Evolutionary conservation across 2,888 invertebrate genomes (phyloP), one percentile per base, ranked within the genome.

Genomic region (Congeria kusceri): DNA sequence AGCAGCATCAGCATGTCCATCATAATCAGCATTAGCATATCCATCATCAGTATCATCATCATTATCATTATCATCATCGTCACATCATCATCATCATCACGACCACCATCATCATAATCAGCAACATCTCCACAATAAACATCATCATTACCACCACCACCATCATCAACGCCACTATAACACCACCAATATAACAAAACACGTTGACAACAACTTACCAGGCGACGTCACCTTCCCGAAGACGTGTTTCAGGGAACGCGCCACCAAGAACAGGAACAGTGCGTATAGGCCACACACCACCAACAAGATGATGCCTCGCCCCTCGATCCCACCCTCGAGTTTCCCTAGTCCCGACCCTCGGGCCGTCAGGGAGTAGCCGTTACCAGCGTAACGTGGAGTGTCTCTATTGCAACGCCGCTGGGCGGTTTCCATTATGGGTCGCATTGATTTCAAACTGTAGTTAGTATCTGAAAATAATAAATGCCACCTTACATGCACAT

Each of bases 221-320:
- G 76, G 58, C 13, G 65, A 13, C 29, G 39, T 57, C 0, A 70
- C 7, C 25, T 29, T 70, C 44, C 62, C 62, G 11, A 39, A 47
- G 4, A 25, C 39, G 28, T 57, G 56, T 20, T 56, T 56, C 25
- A 62, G 23, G n/a, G 62, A n/a, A 20, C 70, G 62, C 23, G 70
- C 77, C n/a, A 59, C 49, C 5, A 72, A n/a, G 57, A 77, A 77
- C 77, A 77, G 63, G 53, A 67, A 64, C n/a, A 77, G 20, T 9
- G 77, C 77, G 44, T 77, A 77, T 18, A 77, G 27, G 15, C 72
- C 77, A 23, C 77, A 77, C 1, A 77, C 39, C 20, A 72, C 25
- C 18, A 77, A 46, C 13, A 77, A 27, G 4, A 77, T 29, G 20
- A 77, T n/a, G 18, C 77, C 77, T 23, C 66, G 66, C 23, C 62